These are phyloP conservation scores for Thysanoteuthis rhombus DNA, from an alignment of 2,888 invertebrate species.

Conservation along the genomic window DNA sequence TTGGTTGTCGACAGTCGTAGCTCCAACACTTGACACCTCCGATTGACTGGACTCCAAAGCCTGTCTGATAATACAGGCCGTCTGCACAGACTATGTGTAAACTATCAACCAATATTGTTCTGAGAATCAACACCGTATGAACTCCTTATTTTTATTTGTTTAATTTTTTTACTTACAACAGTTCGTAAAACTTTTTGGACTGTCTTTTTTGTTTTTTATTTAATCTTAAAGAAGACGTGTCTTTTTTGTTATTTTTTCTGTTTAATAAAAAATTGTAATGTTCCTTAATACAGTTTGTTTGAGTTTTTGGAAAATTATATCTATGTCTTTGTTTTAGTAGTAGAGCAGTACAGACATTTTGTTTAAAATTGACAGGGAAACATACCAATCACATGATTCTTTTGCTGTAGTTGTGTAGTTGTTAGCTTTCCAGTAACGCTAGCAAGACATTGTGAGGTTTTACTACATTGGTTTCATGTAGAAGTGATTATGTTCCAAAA, in stretches of 20 bases:
- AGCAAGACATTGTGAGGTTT: no score
- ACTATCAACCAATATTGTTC: constrained; percentile 12
- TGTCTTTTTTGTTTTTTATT: neutral
- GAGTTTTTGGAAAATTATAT: neutral
- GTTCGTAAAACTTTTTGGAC: neutral
- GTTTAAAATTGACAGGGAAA: no score
- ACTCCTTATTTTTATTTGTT: neutral
- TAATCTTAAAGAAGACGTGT: neutral
- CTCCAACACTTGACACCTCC: neutral
- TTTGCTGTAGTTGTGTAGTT: no score
- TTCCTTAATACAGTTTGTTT: neutral
- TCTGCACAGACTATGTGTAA: neutral
- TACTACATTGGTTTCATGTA: no score
- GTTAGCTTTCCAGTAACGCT: no score
- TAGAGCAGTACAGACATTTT: no score
- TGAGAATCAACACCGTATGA: neutral
- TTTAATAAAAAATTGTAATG: neutral
- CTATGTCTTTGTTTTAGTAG: no score
- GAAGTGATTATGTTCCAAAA: no score
- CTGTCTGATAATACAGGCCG: neutral
- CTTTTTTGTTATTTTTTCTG: constrained; percentile 12
- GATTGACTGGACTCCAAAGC: neutral
- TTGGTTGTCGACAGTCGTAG: neutral
- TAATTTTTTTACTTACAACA: neutral
- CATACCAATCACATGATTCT: no score